Evolutionary conservation across 2,888 invertebrate species (phyloP), one percentile per base, ranked within the genome.

Genomic region (Amiota mariae): DNA sequence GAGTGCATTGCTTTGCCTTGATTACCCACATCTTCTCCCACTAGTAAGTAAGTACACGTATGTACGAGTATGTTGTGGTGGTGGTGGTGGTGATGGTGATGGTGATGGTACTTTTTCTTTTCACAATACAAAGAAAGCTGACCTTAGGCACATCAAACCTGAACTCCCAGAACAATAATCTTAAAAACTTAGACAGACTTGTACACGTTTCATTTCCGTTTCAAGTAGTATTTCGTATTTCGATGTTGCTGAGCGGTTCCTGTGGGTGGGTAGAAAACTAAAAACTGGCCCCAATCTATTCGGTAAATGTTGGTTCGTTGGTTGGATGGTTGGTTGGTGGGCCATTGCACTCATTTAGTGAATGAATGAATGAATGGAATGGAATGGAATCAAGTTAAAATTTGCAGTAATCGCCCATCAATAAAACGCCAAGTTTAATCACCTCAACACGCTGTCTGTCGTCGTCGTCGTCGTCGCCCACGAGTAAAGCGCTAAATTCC

Each of bases 141-240:
- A 24, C 51, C 67, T 68, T 24, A 51, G 67, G 51, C 24, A 36
- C 36, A 36, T 36, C 36, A 51, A 68, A 68, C 51, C 54, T 51
- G 54, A 54, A 54, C 51, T 20, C 67, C 6, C 18, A 13, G 18
- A 48, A 15, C 20, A 59, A 8, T 15, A 59, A 8, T 15, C 9
- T 11, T 20, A 12, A 18, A 59, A 18, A 59, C 59, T 59, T 59
- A 74, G 71, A 73, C 57, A 72, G 73, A 73, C 73, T 75, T 76
- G 77, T 75, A 77, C 72, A 77, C 75, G 72, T 77, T 73, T 68
- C 64, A 75, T 75, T 77, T 73, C 75, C 73, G 72, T 71, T 77
- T 72, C 67, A 67, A 75, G 75, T 73, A 71, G 24, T 15, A 2
- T n/a, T n/a, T n/a, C n/a, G n/a, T 67, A 61, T 63, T 75, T 72